Percentiles rank a stretch among this genome's conserved stretches.
phyloP scores from a whole-genome alignment of 2,113 vertebrate genomes.

The Aptenodytes patagonicus region DNA sequence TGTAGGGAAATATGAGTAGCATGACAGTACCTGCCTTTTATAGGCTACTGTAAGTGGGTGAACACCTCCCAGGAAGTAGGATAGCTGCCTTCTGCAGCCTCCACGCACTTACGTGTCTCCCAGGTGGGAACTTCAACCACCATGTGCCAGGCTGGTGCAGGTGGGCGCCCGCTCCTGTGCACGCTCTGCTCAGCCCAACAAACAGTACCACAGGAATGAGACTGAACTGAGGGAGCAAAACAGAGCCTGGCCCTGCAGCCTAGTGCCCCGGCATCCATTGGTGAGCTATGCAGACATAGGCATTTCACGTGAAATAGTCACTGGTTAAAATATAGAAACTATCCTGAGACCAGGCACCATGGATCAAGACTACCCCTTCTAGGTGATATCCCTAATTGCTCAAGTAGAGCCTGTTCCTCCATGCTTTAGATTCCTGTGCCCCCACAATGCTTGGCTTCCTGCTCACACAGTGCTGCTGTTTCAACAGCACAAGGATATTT shows the following conservation, averaged over 20 bases:
- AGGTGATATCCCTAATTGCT: not conserved
- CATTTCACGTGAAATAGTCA: not conserved
- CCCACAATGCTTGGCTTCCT: not conserved
- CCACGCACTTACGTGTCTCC: rapidly evolving
- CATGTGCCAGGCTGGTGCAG: not conserved
- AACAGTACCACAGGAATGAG: rapidly evolving
- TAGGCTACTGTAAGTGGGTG: not conserved
- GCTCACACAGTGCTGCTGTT: not conserved
- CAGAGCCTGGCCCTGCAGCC: not conserved
- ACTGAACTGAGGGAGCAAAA: not conserved
- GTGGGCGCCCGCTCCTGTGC: rapidly evolving
- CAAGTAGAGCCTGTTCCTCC: not conserved
- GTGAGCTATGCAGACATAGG: not conserved
- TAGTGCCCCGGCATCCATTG: not conserved
- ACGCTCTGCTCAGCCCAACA: not conserved
- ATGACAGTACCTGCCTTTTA: not conserved
- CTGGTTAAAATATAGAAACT: not conserved
- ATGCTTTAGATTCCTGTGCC: not conserved
- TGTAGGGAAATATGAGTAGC: not conserved
- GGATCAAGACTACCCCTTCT: not conserved
- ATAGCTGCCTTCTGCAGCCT: not conserved
- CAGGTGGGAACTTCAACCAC: not conserved
- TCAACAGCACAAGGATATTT: not conserved
- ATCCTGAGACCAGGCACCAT: not conserved
- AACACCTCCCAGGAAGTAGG: not conserved